These are phyloP conservation scores for Otis tarda DNA, from an alignment of 2,113 vertebrate genomes.

Conservation along the genomic window DNA sequence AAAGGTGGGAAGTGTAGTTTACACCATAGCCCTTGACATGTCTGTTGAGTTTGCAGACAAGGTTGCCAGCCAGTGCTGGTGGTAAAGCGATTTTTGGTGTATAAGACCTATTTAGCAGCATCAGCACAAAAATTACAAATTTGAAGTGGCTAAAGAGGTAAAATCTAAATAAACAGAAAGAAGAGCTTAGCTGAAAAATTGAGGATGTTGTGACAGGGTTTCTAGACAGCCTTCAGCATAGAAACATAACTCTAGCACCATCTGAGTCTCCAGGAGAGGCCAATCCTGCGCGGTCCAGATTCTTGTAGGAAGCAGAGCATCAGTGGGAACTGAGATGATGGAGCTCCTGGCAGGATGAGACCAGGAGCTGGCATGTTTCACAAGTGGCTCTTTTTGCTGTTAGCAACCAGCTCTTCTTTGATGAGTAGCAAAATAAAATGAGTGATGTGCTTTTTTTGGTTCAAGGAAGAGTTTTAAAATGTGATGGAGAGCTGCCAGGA, in stretches of 20 bases:
- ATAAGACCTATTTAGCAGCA: neutral
- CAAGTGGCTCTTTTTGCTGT: conserved; percentile 60
- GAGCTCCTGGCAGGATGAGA: conserved; percentile 49
- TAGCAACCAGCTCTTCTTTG: conserved; percentile 49
- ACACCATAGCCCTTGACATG: neutral
- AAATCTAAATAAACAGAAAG: neutral
- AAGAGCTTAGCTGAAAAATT: neutral
- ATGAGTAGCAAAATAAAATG: conserved; percentile 48
- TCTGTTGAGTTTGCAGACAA: neutral
- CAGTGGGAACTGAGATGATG: conserved; percentile 12
- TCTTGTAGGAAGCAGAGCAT: conserved; percentile 28
- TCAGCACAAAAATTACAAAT: neutral
- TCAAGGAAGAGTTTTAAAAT: conserved; percentile 37
- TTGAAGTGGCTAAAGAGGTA: neutral
- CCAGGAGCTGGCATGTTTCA: conserved; percentile 48
- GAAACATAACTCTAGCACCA: neutral
- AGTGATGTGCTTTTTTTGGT: conserved; percentile 64
- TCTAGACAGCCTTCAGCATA: neutral
- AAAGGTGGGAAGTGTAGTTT: neutral
- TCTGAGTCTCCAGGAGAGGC: neutral
- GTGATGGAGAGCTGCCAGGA: conserved; percentile 41
- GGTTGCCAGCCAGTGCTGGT: neutral
- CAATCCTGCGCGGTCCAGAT: neutral
- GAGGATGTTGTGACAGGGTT: neutral
- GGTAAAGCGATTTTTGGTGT: neutral